Conservation (phyloP, 2,888 invertebrate genomes). For the Drosophila emarginata region DNA sequence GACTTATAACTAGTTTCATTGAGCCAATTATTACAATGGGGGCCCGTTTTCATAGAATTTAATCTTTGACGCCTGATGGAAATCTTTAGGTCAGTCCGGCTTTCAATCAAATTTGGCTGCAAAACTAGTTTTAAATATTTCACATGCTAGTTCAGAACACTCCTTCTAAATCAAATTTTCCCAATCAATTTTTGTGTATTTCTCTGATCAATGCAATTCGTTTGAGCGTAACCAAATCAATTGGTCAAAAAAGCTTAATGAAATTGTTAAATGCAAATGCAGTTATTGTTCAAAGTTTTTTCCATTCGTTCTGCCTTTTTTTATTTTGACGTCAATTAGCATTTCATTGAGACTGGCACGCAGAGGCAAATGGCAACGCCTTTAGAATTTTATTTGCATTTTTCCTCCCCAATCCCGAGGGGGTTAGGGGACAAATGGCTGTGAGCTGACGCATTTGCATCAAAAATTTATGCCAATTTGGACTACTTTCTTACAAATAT, state of each 20-base stretch:
- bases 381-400: constrained; percentile 15
- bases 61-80: background rate
- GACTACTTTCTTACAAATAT: background rate
- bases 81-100: background rate
- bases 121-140: no score
- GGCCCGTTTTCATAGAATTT: background rate
- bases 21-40: constrained; percentile 12
- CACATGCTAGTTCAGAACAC: background rate
- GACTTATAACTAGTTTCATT: constrained; percentile 11
- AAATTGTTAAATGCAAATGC: constrained; percentile 44
- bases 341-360: constrained; percentile 16
- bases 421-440: background rate
- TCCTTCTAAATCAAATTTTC: background rate
- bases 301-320: constrained; percentile 36
- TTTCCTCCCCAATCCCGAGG: background rate
- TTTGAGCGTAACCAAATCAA: constrained; percentile 34
- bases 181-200: constrained; percentile 1
- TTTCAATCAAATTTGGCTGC: background rate
- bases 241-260: constrained; percentile 47
- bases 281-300: constrained; percentile 38
- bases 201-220: constrained; percentile 20
- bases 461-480: constrained; percentile 62
- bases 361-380: constrained; percentile 6
- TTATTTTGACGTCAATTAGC: constrained; percentile 36
- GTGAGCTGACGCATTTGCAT: constrained; percentile 54